phyloP scores from a whole-genome alignment of 2,888 invertebrate species.

The Rapana venosa region DNA sequence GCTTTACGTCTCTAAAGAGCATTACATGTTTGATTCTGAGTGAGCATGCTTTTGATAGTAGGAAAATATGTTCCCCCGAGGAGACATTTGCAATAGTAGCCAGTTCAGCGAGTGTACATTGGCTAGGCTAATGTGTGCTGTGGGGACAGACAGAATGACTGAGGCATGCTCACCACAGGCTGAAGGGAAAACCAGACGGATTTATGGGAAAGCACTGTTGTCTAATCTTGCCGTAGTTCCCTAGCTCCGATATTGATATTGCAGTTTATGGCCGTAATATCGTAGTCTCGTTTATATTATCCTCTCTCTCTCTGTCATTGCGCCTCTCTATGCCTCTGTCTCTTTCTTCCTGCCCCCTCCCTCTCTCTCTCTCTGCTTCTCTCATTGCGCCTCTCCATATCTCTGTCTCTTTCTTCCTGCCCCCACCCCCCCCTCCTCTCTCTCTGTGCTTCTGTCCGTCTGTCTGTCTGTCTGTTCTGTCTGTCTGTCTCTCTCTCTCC shows the following conservation, averaged over 20 bases:
- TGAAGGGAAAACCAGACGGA: background rate
- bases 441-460: background rate
- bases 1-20: too few species aligned
- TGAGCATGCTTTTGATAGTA: too few species aligned
- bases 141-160: too few species aligned
- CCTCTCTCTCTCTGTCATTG: background rate
- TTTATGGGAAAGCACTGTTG: background rate
- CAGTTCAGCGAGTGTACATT: too few species aligned
- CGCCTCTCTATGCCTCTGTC: background rate
- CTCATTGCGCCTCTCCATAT: too few species aligned
- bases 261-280: too few species aligned
- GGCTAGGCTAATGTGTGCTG: too few species aligned
- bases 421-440: background rate
- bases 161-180: background rate
- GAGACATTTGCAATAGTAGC: too few species aligned
- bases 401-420: background rate
- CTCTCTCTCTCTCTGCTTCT: background rate
- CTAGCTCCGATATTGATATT: background rate
- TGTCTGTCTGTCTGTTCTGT: background rate
- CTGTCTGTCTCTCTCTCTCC: background rate
- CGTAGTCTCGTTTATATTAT: background rate
- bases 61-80: too few species aligned
- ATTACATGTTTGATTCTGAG: too few species aligned
- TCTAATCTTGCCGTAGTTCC: background rate
- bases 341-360: background rate